Evolutionary conservation across 2,113 vertebrate species (phyloP).

Genomic region (Arenaria interpres): DNA sequence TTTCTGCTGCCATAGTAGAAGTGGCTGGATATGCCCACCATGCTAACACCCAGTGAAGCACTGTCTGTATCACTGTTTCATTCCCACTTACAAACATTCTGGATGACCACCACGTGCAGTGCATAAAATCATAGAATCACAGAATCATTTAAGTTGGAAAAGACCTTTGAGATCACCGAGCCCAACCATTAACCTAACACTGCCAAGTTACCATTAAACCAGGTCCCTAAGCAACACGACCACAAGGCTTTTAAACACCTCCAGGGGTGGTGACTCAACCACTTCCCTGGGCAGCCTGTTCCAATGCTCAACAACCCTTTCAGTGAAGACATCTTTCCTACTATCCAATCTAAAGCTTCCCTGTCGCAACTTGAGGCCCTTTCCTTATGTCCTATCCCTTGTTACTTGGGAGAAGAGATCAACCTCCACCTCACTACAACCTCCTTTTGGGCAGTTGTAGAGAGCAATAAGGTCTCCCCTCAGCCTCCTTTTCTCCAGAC

Average conservation of each 20-base stretch:
- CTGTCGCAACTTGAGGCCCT: no score
- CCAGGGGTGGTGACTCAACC: not conserved
- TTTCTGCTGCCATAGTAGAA: not conserved
- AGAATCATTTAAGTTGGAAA: not conserved
- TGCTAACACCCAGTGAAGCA: not conserved
- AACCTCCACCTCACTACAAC: no score
- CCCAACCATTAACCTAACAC: not conserved
- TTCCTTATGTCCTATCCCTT: no score
- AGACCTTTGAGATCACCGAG: not conserved
- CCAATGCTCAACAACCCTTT: not conserved
- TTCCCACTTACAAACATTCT: not conserved
- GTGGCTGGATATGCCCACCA: not conserved
- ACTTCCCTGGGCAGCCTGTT: not conserved
- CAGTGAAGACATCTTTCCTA: not conserved
- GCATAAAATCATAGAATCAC: not conserved
- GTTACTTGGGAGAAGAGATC: no score
- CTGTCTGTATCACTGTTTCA: not conserved
- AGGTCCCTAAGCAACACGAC: not conserved
- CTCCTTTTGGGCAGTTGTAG: no score
- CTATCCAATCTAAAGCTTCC: not conserved
- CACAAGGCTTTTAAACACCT: not conserved
- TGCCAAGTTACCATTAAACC: not conserved
- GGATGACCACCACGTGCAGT: accelerated
- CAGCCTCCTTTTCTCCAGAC: no score
- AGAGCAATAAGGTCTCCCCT: no score